Conservation (phyloP, 2,113 vertebrate species). For the Reinhardtius hippoglossoides region DNA sequence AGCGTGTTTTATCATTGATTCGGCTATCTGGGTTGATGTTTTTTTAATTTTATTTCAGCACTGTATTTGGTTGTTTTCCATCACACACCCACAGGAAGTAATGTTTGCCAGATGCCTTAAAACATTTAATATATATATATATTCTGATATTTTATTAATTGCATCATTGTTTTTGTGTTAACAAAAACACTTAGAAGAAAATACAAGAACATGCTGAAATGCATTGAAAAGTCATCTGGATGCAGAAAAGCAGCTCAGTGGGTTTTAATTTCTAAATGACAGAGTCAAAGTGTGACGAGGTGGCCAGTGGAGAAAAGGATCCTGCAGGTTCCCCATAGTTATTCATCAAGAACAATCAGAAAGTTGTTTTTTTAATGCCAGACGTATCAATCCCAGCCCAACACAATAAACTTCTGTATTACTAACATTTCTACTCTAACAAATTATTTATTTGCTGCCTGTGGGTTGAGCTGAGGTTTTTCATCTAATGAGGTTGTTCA, state of each 20-base stretch:
- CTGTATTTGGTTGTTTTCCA: no score
- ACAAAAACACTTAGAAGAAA: no score
- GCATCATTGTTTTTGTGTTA: no score
- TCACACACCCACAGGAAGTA: no score
- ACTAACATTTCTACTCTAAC: not conserved
- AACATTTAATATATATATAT: no score
- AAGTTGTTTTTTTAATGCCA: slow-evolving; percentile 15
- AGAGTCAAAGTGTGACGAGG: no score
- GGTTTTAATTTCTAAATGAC: not conserved
- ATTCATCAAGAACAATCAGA: slow-evolving; percentile 31
- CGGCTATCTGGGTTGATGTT: no score
- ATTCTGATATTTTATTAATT: no score
- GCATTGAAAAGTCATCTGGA: slow-evolving; percentile 5
- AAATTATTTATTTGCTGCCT: slow-evolving; percentile 7
- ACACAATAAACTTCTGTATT: not conserved
- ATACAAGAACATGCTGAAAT: not conserved
- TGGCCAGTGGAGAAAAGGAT: not conserved
- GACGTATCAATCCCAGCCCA: not conserved
- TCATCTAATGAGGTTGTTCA: slow-evolving; percentile 44
- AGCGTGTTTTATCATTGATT: no score
- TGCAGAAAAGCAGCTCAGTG: not conserved
- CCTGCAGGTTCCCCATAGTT: slow-evolving; percentile 4
- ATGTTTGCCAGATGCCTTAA: no score
- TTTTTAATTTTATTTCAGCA: no score
- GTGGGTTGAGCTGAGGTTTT: slow-evolving; percentile 30